Percentiles rank a stretch among this genome's conserved stretches.
phyloP scores from a whole-genome alignment of 2,797 vertebrate genomes.

The Limosa lapponica region DNA sequence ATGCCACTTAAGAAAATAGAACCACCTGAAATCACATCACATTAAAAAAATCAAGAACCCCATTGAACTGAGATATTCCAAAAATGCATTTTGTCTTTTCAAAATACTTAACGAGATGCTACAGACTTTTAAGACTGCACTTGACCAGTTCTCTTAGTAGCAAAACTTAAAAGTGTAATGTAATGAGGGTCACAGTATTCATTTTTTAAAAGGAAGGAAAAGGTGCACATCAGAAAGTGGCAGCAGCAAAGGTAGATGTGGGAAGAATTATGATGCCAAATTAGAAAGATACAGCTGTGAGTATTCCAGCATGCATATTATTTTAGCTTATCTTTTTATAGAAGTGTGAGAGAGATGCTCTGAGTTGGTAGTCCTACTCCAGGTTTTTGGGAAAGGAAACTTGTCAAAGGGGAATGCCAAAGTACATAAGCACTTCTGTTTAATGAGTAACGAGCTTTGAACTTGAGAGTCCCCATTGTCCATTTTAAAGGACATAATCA shows the following conservation, averaged over 20 bases:
- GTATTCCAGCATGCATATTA: neutral
- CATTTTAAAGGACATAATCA: neutral
- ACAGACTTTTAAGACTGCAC: neutral
- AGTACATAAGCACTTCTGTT: neutral
- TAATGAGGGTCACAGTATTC: neutral
- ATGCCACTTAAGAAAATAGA: neutral
- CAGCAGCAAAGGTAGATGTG: neutral
- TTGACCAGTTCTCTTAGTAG: neutral
- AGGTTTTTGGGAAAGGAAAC: neutral
- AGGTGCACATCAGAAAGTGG: neutral
- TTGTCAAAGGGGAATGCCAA: neutral
- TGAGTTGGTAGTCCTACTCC: neutral
- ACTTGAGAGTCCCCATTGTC: neutral
- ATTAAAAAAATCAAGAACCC: neutral
- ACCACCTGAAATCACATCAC: neutral
- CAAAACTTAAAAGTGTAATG: neutral
- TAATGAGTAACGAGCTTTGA: neutral
- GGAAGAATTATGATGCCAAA: neutral
- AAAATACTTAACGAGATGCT: neutral
- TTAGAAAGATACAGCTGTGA: neutral
- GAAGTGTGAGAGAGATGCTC: accelerated
- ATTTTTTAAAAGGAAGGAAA: neutral
- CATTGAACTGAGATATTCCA: neutral
- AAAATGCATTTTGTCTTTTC: neutral
- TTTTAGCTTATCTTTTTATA: neutral